A percentile compares a stretch with the other conserved stretches of the same genome.
Evolutionary conservation across 2,113 vertebrate species (phyloP).

Genomic region (Nematolebias whitei): DNA sequence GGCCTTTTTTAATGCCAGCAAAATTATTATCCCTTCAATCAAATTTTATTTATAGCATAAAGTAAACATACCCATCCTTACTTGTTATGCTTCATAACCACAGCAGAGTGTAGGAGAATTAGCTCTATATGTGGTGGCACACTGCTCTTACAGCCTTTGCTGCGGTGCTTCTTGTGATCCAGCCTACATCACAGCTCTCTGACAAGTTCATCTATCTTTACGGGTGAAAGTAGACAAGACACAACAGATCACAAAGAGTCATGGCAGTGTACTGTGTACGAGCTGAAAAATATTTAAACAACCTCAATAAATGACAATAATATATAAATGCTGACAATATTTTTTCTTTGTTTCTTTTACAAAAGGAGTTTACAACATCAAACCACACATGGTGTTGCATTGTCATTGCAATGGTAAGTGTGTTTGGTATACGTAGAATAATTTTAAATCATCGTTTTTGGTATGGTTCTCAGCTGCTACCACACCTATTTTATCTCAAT

Average conservation of each 20-base stretch:
- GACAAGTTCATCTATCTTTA: conserved; percentile 7
- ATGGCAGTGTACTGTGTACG: too few relatives aligned
- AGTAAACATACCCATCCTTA: conserved; percentile 25
- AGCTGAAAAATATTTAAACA: too few relatives aligned
- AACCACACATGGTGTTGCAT: too few relatives aligned
- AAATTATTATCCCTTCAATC: conserved; percentile 51
- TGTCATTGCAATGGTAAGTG: too few relatives aligned
- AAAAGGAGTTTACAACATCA: too few relatives aligned
- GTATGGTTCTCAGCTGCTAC: too few relatives aligned
- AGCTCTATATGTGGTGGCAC: conserved; percentile 16
- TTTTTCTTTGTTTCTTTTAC: too few relatives aligned
- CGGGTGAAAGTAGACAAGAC: neutral
- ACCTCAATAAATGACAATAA: too few relatives aligned
- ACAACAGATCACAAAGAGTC: neutral
- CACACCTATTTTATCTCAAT: too few relatives aligned
- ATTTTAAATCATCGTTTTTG: too few relatives aligned
- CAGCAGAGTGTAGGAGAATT: conserved; percentile 48
- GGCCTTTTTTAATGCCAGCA: conserved; percentile 14
- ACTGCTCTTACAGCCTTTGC: conserved; percentile 12
- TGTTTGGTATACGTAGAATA: too few relatives aligned
- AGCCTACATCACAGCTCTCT: conserved; percentile 5
- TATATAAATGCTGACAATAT: too few relatives aligned
- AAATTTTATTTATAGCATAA: conserved; percentile 49
- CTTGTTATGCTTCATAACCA: conserved; percentile 44
- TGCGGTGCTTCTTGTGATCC: conserved; percentile 9